phyloP scores from a whole-genome alignment of 2,113 vertebrate genomes.

The Calidris pugnax region DNA sequence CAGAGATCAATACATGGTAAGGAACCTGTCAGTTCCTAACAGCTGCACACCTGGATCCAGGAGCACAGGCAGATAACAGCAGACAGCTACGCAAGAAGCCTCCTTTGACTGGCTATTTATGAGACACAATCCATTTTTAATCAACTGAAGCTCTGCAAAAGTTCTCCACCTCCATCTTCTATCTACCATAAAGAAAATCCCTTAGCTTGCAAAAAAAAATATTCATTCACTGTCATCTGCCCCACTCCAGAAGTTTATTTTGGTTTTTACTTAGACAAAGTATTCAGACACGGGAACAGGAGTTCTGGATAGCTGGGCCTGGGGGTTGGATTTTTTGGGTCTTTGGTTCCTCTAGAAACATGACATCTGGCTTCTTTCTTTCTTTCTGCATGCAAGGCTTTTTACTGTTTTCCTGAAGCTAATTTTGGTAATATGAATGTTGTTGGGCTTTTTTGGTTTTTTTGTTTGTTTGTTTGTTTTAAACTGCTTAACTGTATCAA shows the following conservation, averaged over 20 bases:
- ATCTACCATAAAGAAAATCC: neutral
- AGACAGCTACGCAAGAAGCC: neutral
- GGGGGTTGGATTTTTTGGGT: neutral
- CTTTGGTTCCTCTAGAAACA: neutral
- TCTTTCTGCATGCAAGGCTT: neutral
- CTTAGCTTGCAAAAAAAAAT: neutral
- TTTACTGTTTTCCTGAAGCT: neutral
- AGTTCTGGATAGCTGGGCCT: neutral
- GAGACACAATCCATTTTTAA: neutral
- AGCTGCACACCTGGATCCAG: neutral
- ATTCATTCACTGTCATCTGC: neutral
- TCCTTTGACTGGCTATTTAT: neutral
- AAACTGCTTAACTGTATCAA: neutral
- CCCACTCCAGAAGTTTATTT: accelerated
- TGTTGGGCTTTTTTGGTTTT: too few species aligned
- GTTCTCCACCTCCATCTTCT: neutral
- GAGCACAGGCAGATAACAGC: neutral
- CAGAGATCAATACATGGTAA: neutral
- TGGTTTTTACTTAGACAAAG: neutral
- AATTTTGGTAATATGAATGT: neutral
- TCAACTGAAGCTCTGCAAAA: neutral
- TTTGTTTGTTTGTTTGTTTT: neutral
- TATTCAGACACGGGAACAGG: neutral
- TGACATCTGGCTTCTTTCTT: neutral
- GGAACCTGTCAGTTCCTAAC: neutral